Percentiles rank a stretch among this genome's conserved stretches.
phyloP scores from a whole-genome alignment of 92 coral and sea anemone species.

The Epizoanthus rinbou region DNA sequence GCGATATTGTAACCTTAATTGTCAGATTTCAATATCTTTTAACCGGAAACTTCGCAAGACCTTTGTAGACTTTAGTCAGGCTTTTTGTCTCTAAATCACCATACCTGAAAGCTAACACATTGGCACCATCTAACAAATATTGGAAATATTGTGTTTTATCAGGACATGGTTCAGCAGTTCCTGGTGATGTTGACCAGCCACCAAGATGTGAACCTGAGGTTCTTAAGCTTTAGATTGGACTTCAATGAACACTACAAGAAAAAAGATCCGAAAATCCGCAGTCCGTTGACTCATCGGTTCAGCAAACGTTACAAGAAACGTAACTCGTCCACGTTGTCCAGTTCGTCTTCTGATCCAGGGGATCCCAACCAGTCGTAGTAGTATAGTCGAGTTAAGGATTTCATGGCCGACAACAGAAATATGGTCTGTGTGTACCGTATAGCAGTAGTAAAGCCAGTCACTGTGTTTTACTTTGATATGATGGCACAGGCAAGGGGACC shows the following conservation, averaged over 20 bases:
- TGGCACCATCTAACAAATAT: neutral
- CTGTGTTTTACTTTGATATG: no score
- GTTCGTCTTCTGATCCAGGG: conserved; percentile 2
- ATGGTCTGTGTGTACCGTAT: no score
- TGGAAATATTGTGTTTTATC: neutral
- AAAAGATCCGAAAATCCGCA: conserved; percentile 89
- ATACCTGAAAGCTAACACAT: no score
- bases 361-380: conserved; percentile 24
- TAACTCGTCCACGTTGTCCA: neutral
- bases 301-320: conserved; percentile 83
- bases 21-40: no score
- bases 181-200: conserved; percentile 97
- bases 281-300: conserved; percentile 92
- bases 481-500: neutral
- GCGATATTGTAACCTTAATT: no score
- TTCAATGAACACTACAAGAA: conserved; percentile 99
- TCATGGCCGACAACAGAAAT: no score
- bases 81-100: no score
- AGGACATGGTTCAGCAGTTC: conserved; percentile 99
- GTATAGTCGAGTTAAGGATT: neutral
- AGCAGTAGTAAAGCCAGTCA: no score
- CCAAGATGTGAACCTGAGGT: conserved; percentile 94
- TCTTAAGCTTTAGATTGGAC: conserved; percentile 94
- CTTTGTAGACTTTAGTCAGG: no score
- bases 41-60: no score